These are phyloP conservation scores for Lasiurus borealis DNA, from an alignment of 2,113 vertebrate species.

Conservation along the genomic window DNA sequence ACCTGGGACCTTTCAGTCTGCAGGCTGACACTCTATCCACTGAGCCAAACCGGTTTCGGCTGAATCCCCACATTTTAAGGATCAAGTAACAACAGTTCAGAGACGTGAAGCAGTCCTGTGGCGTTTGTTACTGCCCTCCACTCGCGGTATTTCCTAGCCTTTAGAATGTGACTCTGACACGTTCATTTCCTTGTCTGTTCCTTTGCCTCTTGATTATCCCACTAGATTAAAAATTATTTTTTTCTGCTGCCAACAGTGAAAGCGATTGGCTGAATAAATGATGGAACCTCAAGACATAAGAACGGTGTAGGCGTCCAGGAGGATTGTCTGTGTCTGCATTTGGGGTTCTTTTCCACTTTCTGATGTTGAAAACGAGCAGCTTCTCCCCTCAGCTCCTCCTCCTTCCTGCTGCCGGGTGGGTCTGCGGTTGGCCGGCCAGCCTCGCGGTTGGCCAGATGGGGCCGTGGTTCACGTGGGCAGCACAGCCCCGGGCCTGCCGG, in stretches of 20 bases:
- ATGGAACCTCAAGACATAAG: neutral
- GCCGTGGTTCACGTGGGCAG: neutral
- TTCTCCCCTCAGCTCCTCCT: neutral
- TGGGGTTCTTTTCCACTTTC: neutral
- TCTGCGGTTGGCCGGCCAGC: neutral
- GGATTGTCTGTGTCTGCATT: neutral
- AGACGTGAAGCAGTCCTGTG: neutral
- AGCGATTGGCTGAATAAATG: neutral
- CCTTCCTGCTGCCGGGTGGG: neutral
- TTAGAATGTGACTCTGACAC: neutral
- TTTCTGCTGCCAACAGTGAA: neutral
- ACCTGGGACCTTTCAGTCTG: no score
- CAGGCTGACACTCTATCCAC: no score
- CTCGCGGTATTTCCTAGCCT: neutral
- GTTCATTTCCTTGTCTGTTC: neutral
- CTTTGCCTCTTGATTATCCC: slow-evolving; percentile 25
- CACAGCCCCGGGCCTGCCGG: neutral
- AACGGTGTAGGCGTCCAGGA: neutral
- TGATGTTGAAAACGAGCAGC: neutral
- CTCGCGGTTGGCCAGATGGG: accelerated
- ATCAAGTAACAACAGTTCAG: neutral
- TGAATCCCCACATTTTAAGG: neutral
- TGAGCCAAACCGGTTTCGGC: no score
- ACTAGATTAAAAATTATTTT: neutral
- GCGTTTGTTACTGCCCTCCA: neutral